phyloP scores from a whole-genome alignment of 2,113 vertebrate genomes.

The Meriones unguiculatus region DNA sequence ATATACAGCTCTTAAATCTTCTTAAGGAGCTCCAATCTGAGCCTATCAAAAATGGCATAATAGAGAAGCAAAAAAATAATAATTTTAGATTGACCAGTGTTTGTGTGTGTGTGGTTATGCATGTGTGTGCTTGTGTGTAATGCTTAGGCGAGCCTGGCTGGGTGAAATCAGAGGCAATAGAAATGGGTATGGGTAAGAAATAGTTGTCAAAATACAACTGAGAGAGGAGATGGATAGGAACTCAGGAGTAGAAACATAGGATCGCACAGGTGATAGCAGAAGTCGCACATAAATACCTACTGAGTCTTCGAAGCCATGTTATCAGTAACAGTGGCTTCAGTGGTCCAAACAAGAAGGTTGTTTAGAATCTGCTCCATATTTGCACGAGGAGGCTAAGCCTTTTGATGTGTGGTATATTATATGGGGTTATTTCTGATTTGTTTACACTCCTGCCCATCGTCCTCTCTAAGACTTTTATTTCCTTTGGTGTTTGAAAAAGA shows the following conservation, averaged over 20 bases:
- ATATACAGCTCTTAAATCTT: not conserved
- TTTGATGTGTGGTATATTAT: not conserved
- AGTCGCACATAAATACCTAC: not conserved
- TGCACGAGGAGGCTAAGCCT: not conserved
- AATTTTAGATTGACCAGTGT: not conserved
- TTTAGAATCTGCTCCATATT: not conserved
- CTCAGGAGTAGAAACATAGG: not conserved
- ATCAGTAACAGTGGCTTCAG: not conserved
- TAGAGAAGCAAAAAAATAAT: not conserved
- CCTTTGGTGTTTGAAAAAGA: not conserved
- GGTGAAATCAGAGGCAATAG: not conserved
- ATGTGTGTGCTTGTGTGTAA: not conserved
- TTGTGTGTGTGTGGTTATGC: not conserved
- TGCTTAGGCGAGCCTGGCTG: not conserved
- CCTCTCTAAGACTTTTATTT: not conserved
- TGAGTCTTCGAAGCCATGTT: not conserved
- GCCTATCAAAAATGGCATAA: not conserved
- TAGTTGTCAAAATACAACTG: not conserved
- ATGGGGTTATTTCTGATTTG: not conserved
- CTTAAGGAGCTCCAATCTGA: slow-evolving; percentile 14
- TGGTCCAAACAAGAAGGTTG: not conserved
- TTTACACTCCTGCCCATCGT: not conserved
- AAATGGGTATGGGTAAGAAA: not conserved
- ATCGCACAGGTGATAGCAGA: not conserved
- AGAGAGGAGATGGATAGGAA: not conserved